These are phyloP conservation scores for Aproaerema taeniolella DNA, from an alignment of 2,888 invertebrate species.

Conservation along the genomic window DNA sequence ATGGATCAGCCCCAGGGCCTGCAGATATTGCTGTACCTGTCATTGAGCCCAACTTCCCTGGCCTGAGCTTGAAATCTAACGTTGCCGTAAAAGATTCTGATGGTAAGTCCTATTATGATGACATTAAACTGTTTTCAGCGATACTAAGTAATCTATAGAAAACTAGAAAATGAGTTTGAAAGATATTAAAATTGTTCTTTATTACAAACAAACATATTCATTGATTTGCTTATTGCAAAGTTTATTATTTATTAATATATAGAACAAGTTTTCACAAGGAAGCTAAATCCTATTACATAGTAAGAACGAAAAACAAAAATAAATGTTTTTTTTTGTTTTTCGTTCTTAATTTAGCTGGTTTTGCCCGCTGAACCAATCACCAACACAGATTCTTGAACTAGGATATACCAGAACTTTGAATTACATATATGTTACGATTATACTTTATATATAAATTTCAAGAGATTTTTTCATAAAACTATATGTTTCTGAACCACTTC, in stretches of 20 bases:
- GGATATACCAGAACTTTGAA: no score
- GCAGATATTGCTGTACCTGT: constrained; percentile 18
- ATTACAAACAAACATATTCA: background rate
- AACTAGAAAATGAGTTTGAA: background rate
- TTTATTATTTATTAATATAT: background rate
- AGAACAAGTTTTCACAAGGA: background rate
- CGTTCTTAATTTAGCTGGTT: no score
- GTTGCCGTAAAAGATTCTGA: constrained; percentile 35
- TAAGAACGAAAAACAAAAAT: no score
- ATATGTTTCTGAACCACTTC: background rate
- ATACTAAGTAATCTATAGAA: background rate
- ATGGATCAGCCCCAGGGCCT: constrained; percentile 14
- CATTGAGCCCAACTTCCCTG: constrained; percentile 38
- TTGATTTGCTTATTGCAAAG: background rate
- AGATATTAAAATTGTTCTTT: background rate
- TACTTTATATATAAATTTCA: background rate
- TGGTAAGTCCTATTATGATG: constrained; percentile 31
- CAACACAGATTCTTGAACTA: no score
- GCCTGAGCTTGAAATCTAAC: constrained; percentile 37
- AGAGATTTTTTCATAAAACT: background rate
- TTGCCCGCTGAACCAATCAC: no score
- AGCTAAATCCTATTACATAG: no score
- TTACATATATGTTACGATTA: no score
- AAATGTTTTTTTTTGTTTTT: no score
- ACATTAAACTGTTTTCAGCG: background rate